A percentile compares a stretch with the other conserved stretches of the same genome.
Conservation (phyloP, 2,113 vertebrate genomes). For the Hemiprocne comata region DNA sequence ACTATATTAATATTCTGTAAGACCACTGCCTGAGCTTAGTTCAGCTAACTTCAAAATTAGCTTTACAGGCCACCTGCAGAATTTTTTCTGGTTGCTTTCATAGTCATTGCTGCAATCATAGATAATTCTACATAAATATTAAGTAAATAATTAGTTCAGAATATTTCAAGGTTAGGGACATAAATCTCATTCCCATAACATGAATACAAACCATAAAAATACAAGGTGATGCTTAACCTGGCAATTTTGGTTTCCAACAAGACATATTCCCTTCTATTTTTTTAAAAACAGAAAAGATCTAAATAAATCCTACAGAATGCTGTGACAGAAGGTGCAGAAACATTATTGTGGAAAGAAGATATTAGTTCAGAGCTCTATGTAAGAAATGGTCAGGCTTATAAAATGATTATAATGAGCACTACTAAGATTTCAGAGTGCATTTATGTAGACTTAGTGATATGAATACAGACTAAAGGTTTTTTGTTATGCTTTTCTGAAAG, state of each 20-base stretch:
- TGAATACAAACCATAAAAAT: slow-evolving; percentile 57
- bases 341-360: slow-evolving; percentile 51
- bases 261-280: slow-evolving; percentile 40
- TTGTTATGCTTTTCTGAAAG: slow-evolving; percentile 33
- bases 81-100: slow-evolving; percentile 74
- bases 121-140: slow-evolving; percentile 82
- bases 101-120: slow-evolving; percentile 75
- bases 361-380: slow-evolving; percentile 42
- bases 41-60: slow-evolving; percentile 80
- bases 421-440: slow-evolving; percentile 13
- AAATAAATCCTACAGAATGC: slow-evolving; percentile 47
- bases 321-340: slow-evolving; percentile 34
- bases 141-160: slow-evolving; percentile 81
- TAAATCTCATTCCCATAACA: slow-evolving; percentile 71
- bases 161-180: slow-evolving; percentile 74
- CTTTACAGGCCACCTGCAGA: slow-evolving; percentile 81
- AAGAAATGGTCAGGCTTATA: slow-evolving; percentile 25
- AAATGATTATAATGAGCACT: slow-evolving; percentile 5
- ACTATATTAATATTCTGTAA: slow-evolving; percentile 78
- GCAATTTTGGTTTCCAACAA: slow-evolving; percentile 59
- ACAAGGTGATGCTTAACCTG: slow-evolving; percentile 44
- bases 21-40: slow-evolving; percentile 74
- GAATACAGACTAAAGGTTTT: background rate
- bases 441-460: slow-evolving; percentile 30
- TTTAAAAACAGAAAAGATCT: slow-evolving; percentile 52